Conservation (phyloP, 2,888 invertebrate genomes). For the Panopea generosa region DNA sequence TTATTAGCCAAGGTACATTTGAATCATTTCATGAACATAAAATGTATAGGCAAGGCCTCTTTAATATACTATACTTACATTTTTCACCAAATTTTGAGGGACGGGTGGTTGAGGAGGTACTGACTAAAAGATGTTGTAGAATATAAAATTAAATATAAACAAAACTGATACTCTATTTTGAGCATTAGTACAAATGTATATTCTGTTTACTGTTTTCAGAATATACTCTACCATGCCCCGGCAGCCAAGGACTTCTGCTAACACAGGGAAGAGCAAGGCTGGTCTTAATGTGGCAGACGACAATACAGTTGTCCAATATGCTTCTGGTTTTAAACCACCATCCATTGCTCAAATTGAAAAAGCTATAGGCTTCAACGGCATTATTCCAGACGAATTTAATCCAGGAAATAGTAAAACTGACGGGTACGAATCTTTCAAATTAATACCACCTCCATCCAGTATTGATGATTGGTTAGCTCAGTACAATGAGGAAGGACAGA, state of each 20-base stretch:
- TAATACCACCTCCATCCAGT: conserved; percentile 74
- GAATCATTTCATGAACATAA: no score
- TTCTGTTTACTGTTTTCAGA: no score
- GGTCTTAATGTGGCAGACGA: conserved; percentile 8
- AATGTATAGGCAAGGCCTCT: no score
- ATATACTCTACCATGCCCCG: conserved; percentile 28
- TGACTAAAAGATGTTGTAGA: no score
- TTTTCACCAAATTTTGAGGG: no score
- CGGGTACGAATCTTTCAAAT: conserved; percentile 66
- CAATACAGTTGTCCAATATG: conserved; percentile 69
- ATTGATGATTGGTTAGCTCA: conserved; percentile 83
- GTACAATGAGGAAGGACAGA: conserved; percentile 81
- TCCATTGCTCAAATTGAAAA: conserved; percentile 48
- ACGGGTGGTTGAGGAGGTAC: no score
- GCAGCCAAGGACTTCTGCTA: conserved; percentile 49
- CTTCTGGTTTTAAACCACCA: conserved; percentile 74
- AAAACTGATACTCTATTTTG: no score
- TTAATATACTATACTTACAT: no score
- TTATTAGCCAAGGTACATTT: no score
- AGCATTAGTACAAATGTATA: no score
- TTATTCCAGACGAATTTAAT: conserved; percentile 55
- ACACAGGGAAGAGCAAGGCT: conserved; percentile 18
- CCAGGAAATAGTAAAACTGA: conserved; percentile 22
- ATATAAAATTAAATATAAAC: no score
- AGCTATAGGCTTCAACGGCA: conserved; percentile 71